Conservation (phyloP, 2,797 vertebrate genomes). For the Melopsittacus undulatus region DNA sequence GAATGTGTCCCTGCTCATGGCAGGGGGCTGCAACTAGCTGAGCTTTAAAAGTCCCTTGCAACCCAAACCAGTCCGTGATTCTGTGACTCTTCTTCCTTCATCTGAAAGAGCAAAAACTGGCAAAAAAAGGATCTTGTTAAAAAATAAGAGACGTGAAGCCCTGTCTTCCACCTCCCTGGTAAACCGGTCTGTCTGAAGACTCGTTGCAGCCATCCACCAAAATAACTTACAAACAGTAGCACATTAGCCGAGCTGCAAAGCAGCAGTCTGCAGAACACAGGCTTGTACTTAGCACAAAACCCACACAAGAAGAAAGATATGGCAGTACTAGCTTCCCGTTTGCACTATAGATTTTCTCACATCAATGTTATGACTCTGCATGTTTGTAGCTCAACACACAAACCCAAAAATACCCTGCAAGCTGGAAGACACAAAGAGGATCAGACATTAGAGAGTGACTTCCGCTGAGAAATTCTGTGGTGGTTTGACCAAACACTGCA, state of each 20-base stretch:
- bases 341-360: neutral
- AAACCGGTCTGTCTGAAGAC: neutral
- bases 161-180: neutral
- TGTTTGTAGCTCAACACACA: conserved; percentile 24
- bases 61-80: neutral
- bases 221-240: neutral
- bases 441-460: neutral
- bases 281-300: neutral
- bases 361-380: neutral
- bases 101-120: neutral
- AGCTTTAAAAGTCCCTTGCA: neutral
- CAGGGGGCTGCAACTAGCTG: neutral
- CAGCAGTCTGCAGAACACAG: neutral
- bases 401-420: conserved; percentile 8
- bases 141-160: neutral
- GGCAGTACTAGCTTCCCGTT: rapidly evolving
- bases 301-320: neutral
- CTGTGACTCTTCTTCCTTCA: neutral
- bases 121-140: neutral
- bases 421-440: neutral
- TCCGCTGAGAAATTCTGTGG: conserved; percentile 13
- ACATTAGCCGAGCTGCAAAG: neutral
- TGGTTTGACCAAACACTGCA: neutral
- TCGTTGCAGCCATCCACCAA: neutral
- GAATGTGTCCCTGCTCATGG: neutral